Evolutionary conservation across 2,113 vertebrate genomes (phyloP), one percentile per base, ranked within the genome.

Genomic region (Butastur rufipennis): DNA sequence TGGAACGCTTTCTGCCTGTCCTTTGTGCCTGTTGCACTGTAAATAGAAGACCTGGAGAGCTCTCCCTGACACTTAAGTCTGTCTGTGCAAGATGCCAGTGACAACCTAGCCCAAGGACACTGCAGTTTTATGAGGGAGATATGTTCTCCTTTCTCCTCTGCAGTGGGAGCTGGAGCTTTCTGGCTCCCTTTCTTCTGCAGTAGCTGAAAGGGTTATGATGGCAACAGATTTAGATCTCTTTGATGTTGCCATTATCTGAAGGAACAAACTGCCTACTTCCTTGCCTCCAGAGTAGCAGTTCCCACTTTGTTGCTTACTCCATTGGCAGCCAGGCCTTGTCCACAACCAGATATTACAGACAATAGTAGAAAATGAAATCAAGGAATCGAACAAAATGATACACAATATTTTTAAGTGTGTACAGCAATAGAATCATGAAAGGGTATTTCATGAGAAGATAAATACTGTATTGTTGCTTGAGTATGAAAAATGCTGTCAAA

Each of bases 81-180:
- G 7, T 13, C 18, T 53, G 4, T n/a, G 58, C 50, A 38, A 29
- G 38, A 34, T 47, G 61, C 45, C 23, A 34, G 34, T 29, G 73
- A 16, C 81, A 38, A 0, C 22, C 25, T 21, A n/a, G 55, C n/a
- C 58, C 1, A 2, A 38, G 58, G 32, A 34, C 18, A 16, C 50
- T 23, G 42, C 15, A 29, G 0, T 5, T 21, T 16, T 7, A 5
- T 2, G 7, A n/a, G 13, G n/a, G 45, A 74, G 5, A 10, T 21
- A 6, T 4, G 0, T 65, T 65, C 52, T 59, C 13, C 25, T 74
- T 53, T 52, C 13, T 61, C 40, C 16, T 40, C 34, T 59, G 50
- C 43, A 38, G 65, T 13, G 23, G 58, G 66, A 91, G 38, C 43
- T 66, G 58, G 58, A 72, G 34, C 36, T 80, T 72, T 80, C 32